Evolutionary conservation across 2,113 vertebrate species (phyloP), one percentile per base, ranked within the genome.

Genomic region (Panurus biarmicus): DNA sequence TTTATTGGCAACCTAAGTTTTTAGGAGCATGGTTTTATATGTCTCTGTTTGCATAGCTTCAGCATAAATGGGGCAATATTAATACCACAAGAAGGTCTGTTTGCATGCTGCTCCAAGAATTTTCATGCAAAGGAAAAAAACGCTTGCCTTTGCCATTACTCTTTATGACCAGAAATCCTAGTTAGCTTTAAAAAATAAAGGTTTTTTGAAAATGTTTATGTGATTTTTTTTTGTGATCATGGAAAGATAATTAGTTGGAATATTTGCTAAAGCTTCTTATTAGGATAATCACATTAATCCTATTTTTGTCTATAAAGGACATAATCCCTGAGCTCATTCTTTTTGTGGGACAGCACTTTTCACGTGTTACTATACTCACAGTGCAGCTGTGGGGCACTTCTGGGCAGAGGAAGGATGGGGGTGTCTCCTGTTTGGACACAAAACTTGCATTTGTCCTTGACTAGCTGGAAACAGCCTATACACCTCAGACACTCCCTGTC

Each of bases 51-150:
- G 95, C 94, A 91, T 48, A 58, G 90, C 58, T 86, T 85, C 71
- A 94, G 79, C 95, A 94, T 94, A 89, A 87, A 94, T 79, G 47
- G 90, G 71, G 96, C 91, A 85, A 96, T 96, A 97, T 97, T 93
- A 97, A 97, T 96, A 96, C 96, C 95, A 85, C 70, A 69, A 96
- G 89, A 96, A 90, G 19, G 95, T 87, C 94, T 88, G 96, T 93
- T 96, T 92, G 78, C 62, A 92, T 90, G 91, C 90, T 80, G 95
- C 93, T 97, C 97, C 96, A 97, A 94, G 96, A 96, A 96, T 96
- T 96, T 96, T 95, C 93, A 73, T 91, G 62, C 85, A 57, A 81
- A 94, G 84, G 56, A 77, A 91, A 93, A 93, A 94, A 83, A 19
- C 0, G 21, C 47, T 73, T 87, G 71, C 87, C 42, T 88, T 84